Evolutionary conservation across 2,113 vertebrate genomes (phyloP).

Genomic region (Redunca redunca): DNA sequence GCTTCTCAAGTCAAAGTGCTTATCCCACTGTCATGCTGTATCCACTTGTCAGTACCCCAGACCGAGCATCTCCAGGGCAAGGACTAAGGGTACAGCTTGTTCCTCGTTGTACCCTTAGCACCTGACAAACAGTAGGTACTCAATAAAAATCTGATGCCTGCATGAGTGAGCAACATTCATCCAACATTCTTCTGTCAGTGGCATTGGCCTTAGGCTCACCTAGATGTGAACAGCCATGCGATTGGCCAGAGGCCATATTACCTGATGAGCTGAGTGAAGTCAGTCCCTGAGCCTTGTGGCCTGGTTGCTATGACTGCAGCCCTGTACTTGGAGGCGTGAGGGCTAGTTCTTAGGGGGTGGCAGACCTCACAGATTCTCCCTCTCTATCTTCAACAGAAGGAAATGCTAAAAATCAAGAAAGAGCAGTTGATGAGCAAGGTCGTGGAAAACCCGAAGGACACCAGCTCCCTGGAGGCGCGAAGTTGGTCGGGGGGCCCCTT

Average conservation of each 20-base stretch:
- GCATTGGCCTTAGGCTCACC: neutral
- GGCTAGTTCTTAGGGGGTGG: neutral
- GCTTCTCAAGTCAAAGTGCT: neutral
- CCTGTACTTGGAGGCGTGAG: neutral
- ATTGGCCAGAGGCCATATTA: neutral
- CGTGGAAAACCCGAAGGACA: slow-evolving; percentile 84
- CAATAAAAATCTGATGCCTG: neutral
- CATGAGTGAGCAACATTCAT: neutral
- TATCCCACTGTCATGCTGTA: neutral
- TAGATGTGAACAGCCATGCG: neutral
- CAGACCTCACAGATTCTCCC: neutral
- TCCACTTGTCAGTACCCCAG: neutral
- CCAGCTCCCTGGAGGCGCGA: slow-evolving; percentile 86
- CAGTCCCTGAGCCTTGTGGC: neutral
- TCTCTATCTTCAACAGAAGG: slow-evolving; percentile 81
- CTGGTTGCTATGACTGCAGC: neutral
- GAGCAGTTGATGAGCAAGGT: slow-evolving; percentile 90
- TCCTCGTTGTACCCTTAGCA: neutral
- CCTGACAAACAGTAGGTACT: neutral
- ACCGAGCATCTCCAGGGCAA: neutral
- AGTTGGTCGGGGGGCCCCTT: slow-evolving; percentile 77
- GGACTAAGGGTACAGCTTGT: neutral
- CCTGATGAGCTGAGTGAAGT: neutral
- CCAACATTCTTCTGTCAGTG: neutral
- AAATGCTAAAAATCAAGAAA: slow-evolving; percentile 88